Conservation (phyloP, 1,140 invertebrate genomes). For the Leptestheria dahalacensis region DNA sequence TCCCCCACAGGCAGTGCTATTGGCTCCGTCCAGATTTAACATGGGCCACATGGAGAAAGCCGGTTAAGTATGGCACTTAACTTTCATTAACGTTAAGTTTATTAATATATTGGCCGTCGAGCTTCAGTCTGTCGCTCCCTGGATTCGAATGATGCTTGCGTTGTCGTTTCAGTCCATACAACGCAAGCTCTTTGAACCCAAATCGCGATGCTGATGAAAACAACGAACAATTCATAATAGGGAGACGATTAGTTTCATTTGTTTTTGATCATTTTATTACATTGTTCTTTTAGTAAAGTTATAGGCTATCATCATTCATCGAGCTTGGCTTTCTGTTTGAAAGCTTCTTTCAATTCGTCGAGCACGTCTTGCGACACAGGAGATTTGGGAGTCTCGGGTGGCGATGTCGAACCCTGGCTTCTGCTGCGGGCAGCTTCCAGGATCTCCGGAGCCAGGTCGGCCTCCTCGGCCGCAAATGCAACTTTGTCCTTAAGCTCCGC, state of each 20-base stretch:
- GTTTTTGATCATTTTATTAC: too few relatives aligned
- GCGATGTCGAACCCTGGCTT: neutral
- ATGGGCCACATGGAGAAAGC: too few relatives aligned
- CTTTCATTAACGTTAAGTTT: neutral
- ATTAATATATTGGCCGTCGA: neutral
- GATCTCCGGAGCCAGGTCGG: slow-evolving; percentile 24
- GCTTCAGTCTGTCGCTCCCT: too few relatives aligned
- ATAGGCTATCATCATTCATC: too few relatives aligned
- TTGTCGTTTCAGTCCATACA: neutral
- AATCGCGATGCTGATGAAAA: neutral
- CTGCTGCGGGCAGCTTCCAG: slow-evolving; percentile 15
- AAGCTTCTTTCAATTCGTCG: neutral
- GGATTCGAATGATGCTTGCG: neutral
- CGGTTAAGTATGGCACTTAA: too few relatives aligned
- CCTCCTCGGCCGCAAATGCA: slow-evolving; percentile 39
- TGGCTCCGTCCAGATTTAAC: too few relatives aligned
- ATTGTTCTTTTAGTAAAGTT: too few relatives aligned
- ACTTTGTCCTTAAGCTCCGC: neutral
- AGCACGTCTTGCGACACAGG: neutral
- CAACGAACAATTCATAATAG: too few relatives aligned
- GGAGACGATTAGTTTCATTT: too few relatives aligned
- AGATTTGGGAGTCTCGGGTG: neutral
- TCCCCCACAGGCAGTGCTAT: too few relatives aligned
- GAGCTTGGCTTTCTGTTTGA: neutral
- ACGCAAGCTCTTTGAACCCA: neutral